These are phyloP conservation scores for Phengaris arion DNA, from an alignment of 2,888 invertebrate species.

Conservation along the genomic window DNA sequence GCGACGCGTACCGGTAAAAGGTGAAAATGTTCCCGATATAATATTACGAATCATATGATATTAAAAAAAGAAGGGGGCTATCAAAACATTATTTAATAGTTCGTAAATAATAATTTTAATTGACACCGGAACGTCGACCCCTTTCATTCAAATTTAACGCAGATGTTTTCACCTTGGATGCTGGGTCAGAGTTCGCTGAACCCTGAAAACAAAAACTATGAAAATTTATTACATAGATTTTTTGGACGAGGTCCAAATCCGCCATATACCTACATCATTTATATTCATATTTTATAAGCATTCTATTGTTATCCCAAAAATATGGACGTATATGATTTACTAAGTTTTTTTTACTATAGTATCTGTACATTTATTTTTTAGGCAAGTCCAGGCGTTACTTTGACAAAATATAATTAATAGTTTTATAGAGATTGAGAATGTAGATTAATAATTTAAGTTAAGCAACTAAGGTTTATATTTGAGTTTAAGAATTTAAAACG, in stretches of 20 bases:
- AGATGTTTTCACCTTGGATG: neutral
- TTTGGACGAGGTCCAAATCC: conserved; percentile 15
- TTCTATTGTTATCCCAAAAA: neutral
- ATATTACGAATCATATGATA: too few species aligned
- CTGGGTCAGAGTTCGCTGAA: neutral
- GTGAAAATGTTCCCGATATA: too few species aligned
- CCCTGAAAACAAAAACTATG: conserved; percentile 6
- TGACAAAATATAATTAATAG: too few species aligned
- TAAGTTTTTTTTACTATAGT: too few species aligned
- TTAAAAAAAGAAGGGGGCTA: too few species aligned
- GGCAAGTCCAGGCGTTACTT: too few species aligned
- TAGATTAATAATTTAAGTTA: too few species aligned
- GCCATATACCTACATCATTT: neutral
- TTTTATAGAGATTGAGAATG: too few species aligned
- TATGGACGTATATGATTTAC: neutral
- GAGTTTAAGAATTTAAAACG: too few species aligned
- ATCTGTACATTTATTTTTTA: too few species aligned
- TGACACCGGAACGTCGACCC: neutral
- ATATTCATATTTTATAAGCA: conserved; percentile 3
- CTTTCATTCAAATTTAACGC: neutral
- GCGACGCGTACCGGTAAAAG: too few species aligned
- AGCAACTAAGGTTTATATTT: too few species aligned
- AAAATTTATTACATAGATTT: neutral
- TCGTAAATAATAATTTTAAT: neutral
- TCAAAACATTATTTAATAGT: neutral